A percentile compares a stretch with the other conserved stretches of the same genome.
Evolutionary conservation across 2,888 invertebrate species (phyloP).

Genomic region (Deilephila porcellus): DNA sequence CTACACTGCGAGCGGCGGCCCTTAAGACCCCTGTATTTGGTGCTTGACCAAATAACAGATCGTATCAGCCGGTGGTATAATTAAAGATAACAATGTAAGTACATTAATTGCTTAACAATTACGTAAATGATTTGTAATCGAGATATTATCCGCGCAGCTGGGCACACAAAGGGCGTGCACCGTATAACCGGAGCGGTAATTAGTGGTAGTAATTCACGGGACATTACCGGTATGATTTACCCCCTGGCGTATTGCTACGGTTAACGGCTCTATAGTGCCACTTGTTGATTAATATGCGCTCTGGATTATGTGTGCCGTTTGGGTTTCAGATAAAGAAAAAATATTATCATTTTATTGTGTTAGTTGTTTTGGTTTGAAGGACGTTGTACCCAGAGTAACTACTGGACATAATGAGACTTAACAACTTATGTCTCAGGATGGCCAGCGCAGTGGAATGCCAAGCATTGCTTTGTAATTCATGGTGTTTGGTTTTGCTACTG

Average conservation of each 20-base stretch:
- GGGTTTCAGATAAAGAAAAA: no score
- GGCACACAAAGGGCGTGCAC: conserved; percentile 49
- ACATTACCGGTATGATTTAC: conserved; percentile 13
- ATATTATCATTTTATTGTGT: no score
- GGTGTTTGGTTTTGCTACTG: no score
- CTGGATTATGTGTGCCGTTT: no score
- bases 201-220: conserved; percentile 42
- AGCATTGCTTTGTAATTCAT: no score
- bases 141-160: conserved; percentile 49
- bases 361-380: no score
- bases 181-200: conserved; percentile 54
- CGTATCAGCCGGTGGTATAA: conserved; percentile 39
- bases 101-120: conserved; percentile 62
- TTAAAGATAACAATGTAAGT: conserved; percentile 46
- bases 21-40: conserved; percentile 12
- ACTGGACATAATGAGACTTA: no score
- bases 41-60: conserved; percentile 9
- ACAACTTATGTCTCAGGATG: no score
- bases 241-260: neutral
- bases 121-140: conserved; percentile 60
- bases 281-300: conserved; percentile 15
- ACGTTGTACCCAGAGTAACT: no score
- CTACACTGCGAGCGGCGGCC: neutral
- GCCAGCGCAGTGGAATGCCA: no score
- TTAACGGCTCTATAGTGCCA: neutral